Conservation (phyloP, 2,113 vertebrate genomes). For the Protomyctophum bolini region DNA sequence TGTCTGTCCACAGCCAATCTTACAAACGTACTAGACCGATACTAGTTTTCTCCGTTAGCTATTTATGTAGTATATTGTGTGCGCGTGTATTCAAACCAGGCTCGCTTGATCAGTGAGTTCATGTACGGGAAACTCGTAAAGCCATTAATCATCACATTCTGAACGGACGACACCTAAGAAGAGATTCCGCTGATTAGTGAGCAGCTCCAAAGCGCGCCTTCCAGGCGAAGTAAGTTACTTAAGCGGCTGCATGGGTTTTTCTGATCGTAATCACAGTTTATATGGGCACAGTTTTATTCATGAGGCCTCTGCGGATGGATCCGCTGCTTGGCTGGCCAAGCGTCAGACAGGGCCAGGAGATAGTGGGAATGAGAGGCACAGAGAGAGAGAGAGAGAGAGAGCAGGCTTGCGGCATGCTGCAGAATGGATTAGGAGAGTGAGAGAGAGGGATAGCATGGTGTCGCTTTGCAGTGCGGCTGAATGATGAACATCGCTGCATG, state of each 20-base stretch:
- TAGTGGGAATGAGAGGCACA: constrained; percentile 62
- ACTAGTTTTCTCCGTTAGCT: too few relatives aligned
- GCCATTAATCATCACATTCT: constrained; percentile 46
- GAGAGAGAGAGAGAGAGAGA: constrained; percentile 8
- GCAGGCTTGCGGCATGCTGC: constrained; percentile 39
- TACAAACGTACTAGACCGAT: too few relatives aligned
- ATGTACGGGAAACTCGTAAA: constrained; percentile 3
- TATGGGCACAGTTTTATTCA: constrained; percentile 60
- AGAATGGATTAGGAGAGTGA: constrained; percentile 41
- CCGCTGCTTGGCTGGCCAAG: constrained; percentile 49
- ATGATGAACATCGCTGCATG: constrained; percentile 49
- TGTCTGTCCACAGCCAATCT: too few relatives aligned
- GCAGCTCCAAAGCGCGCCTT: constrained; percentile 24
- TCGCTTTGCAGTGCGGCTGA: constrained; percentile 47
- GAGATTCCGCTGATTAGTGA: constrained; percentile 53
- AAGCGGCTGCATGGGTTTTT: constrained; percentile 30
- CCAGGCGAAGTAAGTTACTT: constrained; percentile 8
- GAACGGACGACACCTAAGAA: constrained; percentile 22
- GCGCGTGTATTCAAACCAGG: neutral
- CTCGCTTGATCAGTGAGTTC: constrained; percentile 26
- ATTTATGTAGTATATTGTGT: too few relatives aligned
- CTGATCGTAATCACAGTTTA: constrained; percentile 66
- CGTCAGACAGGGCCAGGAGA: constrained; percentile 45
- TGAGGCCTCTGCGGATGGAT: constrained; percentile 44
- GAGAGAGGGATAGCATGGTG: constrained; percentile 55